phyloP scores from a whole-genome alignment of 2,797 vertebrate species.

The Lutjanus argentimaculatus region DNA sequence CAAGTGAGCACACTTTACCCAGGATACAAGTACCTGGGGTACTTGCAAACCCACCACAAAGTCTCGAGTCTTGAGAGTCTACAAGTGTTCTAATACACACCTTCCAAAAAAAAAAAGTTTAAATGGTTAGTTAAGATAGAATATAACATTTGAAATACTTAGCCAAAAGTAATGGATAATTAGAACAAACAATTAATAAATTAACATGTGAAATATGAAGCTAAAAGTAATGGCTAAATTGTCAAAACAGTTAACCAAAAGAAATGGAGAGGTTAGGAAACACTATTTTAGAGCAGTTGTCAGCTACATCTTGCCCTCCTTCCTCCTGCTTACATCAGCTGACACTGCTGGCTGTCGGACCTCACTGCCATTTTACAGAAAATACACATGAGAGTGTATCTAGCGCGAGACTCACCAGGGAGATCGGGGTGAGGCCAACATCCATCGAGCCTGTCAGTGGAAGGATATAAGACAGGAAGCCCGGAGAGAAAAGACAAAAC shows the following conservation, averaged over 20 bases:
- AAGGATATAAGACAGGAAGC: slow-evolving; percentile 47
- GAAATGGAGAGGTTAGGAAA: neutral
- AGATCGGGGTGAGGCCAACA: slow-evolving; percentile 41
- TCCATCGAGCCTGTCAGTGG: slow-evolving; percentile 50
- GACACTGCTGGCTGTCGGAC: slow-evolving; percentile 36
- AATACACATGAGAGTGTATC: slow-evolving; percentile 39
- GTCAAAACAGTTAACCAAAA: too few relatives aligned
- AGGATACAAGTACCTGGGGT: too few relatives aligned
- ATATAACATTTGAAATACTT: neutral
- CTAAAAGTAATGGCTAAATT: too few relatives aligned
- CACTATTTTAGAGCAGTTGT: neutral
- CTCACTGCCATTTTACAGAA: slow-evolving; percentile 57
- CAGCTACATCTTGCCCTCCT: neutral
- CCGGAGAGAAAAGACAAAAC: slow-evolving; percentile 54
- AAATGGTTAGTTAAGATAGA: neutral
- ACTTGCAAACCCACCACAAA: neutral
- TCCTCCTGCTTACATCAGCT: slow-evolving; percentile 7
- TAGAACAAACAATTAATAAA: too few relatives aligned
- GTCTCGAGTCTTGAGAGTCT: too few relatives aligned
- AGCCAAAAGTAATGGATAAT: neutral
- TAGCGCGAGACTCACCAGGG: slow-evolving; percentile 46
- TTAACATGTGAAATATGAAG: too few relatives aligned
- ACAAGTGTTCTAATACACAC: neutral
- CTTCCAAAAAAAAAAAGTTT: neutral
- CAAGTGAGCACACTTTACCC: slow-evolving; percentile 20